Evolutionary conservation across 2,113 vertebrate species (phyloP), one percentile per base, ranked within the genome.

Genomic region (Poecile atricapillus): DNA sequence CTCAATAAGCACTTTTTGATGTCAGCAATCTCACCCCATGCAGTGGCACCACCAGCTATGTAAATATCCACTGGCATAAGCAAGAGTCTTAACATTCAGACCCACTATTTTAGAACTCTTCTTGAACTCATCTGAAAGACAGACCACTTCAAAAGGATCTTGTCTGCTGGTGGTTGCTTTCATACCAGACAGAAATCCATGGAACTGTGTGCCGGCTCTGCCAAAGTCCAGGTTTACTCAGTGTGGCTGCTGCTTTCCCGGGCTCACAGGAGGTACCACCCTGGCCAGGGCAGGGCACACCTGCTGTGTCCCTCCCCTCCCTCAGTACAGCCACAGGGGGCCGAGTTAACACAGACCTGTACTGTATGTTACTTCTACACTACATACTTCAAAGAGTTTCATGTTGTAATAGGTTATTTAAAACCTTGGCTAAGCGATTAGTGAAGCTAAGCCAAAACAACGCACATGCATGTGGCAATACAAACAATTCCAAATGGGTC

Each of bases 111-210:
- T 28, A 91, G 82, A 75, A 89, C 91, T 91, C 76, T 81, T 74
- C 71, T 83, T 88, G 91, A 89, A 63, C 90, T 88, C 94, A 87
- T 87, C 46, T 86, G 88, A 59, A 90, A 86, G 55, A 92, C 88
- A 93, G 75, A 88, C 74, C 79, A 69, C 94, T 70, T 93, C 94
- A 86, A 97, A 84, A 96, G 73, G 73, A 84, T 20, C 60, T 71
- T 24, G 1, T 83, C 64, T 52, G 47, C 71, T 77, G 64, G n/a
- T 12, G 7, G 83, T n/a, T 87, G 68, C 35, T 93, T 84, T 67
- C 83, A 55, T 11, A 81, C 9, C 0, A 0, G 43, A n/a, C 80
- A 91, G 64, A 65, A 91, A 17, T 41, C 52, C 10, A 4, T 11
- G 49, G 59, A 81, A 39, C 35, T 18, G 33, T 50, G 31, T 35